A percentile compares a stretch with the other conserved stretches of the same genome.
Evolutionary conservation across 2,888 invertebrate species (phyloP).

Genomic region (Limnephilus auricula): DNA sequence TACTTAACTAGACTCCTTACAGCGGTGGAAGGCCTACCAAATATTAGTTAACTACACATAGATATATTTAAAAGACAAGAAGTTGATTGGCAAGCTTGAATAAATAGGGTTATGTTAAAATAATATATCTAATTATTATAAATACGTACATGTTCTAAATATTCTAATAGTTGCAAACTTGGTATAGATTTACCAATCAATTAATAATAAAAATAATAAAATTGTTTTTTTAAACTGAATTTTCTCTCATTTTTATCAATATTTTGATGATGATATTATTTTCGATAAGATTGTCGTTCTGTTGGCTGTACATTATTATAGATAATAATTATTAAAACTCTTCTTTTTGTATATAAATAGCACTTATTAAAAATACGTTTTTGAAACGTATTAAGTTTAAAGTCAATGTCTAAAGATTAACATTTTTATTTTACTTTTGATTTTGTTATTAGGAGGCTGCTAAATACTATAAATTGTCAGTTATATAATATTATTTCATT

Average conservation of each 20-base stretch:
- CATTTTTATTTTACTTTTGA: background rate
- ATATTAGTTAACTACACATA: slow-evolving; percentile 28
- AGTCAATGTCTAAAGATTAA: background rate
- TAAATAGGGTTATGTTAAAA: background rate
- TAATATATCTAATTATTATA: background rate
- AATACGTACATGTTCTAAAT: background rate
- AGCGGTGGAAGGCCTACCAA: slow-evolving; percentile 19
- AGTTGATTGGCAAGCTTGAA: background rate
- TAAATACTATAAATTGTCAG: background rate
- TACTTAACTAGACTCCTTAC: background rate
- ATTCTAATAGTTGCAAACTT: background rate
- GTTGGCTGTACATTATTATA: background rate
- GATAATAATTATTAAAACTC: background rate
- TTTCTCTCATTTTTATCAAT: background rate
- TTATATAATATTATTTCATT: background rate
- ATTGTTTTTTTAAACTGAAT: background rate
- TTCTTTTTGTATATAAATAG: background rate
- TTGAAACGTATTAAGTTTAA: background rate
- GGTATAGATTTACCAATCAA: slow-evolving; percentile 8
- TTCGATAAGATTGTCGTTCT: background rate
- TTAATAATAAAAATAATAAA: background rate
- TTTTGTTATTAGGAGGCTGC: background rate
- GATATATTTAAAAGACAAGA: background rate
- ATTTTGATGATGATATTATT: background rate
- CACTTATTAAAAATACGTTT: background rate